Conservation (phyloP, 2,113 vertebrate genomes). For the Podarcis muralis region DNA sequence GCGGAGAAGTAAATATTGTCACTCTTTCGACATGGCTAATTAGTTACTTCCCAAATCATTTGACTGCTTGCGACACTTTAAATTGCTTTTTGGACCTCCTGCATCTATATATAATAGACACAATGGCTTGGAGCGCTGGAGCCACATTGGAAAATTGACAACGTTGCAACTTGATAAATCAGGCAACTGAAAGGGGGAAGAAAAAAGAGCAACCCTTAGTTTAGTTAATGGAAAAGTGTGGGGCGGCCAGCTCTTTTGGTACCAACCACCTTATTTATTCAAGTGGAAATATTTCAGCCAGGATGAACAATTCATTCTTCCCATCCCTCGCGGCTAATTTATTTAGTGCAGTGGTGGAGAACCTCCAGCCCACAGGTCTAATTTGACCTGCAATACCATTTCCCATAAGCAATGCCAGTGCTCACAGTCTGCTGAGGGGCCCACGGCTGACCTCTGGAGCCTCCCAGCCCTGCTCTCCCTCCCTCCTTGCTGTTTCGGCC, state of each 20-base stretch:
- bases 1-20: conserved; percentile 34
- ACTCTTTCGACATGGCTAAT: conserved; percentile 1
- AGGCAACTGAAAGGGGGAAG: not conserved
- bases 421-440: too few relatives aligned
- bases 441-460: too few relatives aligned
- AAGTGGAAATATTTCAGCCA: not conserved
- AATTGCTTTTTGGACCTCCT: conserved; percentile 27
- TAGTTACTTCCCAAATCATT: conserved; percentile 19
- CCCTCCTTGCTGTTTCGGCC: too few relatives aligned
- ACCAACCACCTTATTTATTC: not conserved
- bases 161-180: not conserved
- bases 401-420: too few relatives aligned
- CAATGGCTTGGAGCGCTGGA: not conserved
- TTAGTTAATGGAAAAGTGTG: conserved; percentile 1
- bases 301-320: too few relatives aligned
- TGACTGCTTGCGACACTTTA: conserved; percentile 4
- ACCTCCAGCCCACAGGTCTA: too few relatives aligned
- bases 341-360: not conserved
- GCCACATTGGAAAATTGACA: not conserved
- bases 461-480: too few relatives aligned
- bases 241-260: not conserved
- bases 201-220: not conserved
- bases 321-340: not conserved
- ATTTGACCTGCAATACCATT: too few relatives aligned
- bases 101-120: conserved; percentile 2